Percentiles rank a stretch among this genome's conserved stretches.
Conservation (phyloP, 2,797 vertebrate species). For the Tapera naevia region DNA sequence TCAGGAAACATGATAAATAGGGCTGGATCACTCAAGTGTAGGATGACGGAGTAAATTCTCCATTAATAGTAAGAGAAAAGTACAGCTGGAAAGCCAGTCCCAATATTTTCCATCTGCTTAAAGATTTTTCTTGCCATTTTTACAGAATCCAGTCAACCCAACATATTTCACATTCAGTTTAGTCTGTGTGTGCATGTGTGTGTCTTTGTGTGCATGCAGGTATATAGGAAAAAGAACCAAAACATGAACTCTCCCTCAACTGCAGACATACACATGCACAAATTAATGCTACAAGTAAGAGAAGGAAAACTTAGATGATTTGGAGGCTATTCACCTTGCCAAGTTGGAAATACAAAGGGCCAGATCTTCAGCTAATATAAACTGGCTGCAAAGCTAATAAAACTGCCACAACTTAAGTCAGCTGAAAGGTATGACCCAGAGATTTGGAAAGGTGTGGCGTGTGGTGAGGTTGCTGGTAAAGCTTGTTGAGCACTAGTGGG, state of each 20-base stretch:
- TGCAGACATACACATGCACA: rapidly evolving
- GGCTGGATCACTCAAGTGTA: not conserved
- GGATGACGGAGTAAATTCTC: not conserved
- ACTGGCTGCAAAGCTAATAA: not conserved
- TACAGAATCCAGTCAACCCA: not conserved
- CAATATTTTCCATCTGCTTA: not conserved
- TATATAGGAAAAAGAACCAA: not conserved
- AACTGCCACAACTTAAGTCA: not conserved
- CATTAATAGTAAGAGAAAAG: not conserved
- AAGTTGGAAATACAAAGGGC: not conserved
- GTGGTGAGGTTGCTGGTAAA: not conserved
- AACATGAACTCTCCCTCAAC: rapidly evolving
- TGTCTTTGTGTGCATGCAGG: not conserved
- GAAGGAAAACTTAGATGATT: not conserved
- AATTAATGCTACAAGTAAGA: not conserved
- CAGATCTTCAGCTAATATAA: not conserved
- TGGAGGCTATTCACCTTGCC: not conserved
- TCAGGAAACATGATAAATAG: not conserved
- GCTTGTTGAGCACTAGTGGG: not conserved
- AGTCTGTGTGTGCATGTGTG: not conserved
- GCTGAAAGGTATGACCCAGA: not conserved
- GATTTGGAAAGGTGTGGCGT: not conserved
- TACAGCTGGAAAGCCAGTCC: not conserved
- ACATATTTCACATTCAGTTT: not conserved
- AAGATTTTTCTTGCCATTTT: not conserved